phyloP scores from a whole-genome alignment of 2,113 vertebrate genomes.

The Hippocampus barbouri region DNA sequence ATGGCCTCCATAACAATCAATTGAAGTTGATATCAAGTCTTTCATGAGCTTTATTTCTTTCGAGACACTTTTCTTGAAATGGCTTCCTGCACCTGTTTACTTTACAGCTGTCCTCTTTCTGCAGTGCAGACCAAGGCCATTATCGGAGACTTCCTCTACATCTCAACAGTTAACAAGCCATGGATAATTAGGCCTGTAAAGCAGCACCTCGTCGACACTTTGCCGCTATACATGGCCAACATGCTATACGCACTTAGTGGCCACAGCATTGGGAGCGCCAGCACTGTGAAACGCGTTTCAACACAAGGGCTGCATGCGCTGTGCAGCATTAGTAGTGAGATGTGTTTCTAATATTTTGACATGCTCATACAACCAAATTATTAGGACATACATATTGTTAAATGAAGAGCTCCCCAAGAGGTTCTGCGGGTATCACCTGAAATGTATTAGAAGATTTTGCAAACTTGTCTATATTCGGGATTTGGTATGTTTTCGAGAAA shows the following conservation, averaged over 20 bases:
- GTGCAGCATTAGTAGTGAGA: not conserved
- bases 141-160: constrained; percentile 13
- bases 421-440: not conserved
- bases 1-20: constrained; percentile 3
- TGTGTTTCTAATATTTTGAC: too few relatives aligned
- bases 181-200: constrained; percentile 18
- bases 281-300: not conserved
- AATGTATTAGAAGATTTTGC: not conserved
- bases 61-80: constrained; percentile 20
- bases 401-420: too few relatives aligned
- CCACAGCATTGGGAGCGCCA: not conserved
- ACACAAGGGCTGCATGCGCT: not conserved
- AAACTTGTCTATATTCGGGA: not conserved
- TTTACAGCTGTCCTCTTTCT: constrained; percentile 42
- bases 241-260: not conserved
- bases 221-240: not conserved
- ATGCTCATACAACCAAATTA: too few relatives aligned
- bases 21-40: constrained; percentile 4
- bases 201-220: not conserved
- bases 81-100: constrained; percentile 57
- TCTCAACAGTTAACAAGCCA: constrained; percentile 30
- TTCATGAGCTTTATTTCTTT: constrained; percentile 33
- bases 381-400: too few relatives aligned
- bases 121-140: constrained; percentile 11
- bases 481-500: not conserved